A percentile compares a stretch with the other conserved stretches of the same genome.
Evolutionary conservation across 1,140 invertebrate species (phyloP).

Genomic region (Euwallacea fornicatus): DNA sequence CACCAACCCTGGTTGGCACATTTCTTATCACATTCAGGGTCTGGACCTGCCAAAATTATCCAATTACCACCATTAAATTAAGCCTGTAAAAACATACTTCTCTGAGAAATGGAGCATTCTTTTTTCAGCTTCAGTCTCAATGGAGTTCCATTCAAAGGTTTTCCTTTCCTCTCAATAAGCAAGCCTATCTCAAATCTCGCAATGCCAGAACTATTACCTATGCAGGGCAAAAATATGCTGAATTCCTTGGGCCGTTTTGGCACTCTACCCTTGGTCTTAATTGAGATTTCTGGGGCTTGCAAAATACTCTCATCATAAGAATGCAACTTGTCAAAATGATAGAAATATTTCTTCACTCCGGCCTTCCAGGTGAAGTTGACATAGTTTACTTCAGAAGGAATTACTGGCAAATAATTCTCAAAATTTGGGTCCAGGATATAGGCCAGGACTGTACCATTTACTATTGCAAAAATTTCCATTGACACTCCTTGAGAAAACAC

Average conservation of each 20-base stretch:
- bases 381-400: conserved; percentile 85
- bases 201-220: conserved; percentile 84
- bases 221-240: conserved; percentile 87
- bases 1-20: conserved; percentile 82
- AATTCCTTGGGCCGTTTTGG: conserved; percentile 87
- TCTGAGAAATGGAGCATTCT: conserved; percentile 78
- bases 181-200: conserved; percentile 87
- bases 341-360: conserved; percentile 81
- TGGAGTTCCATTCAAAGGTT: conserved; percentile 84
- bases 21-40: conserved; percentile 85
- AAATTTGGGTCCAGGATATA: conserved; percentile 88
- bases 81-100: conserved; percentile 69
- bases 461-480: conserved; percentile 87
- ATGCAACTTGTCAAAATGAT: conserved; percentile 82
- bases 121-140: conserved; percentile 87
- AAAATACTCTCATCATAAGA: conserved; percentile 82
- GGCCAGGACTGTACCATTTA: conserved; percentile 79
- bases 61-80: not conserved
- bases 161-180: conserved; percentile 76
- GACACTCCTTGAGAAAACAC: conserved; percentile 64
- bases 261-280: conserved; percentile 80
- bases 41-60: conserved; percentile 64
- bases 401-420: conserved; percentile 83
- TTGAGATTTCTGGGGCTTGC: conserved; percentile 82
- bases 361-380: conserved; percentile 94